A percentile compares a stretch with the other conserved stretches of the same genome.
phyloP scores from a whole-genome alignment of 2,888 invertebrate species.

The Melanchra persicariae region DNA sequence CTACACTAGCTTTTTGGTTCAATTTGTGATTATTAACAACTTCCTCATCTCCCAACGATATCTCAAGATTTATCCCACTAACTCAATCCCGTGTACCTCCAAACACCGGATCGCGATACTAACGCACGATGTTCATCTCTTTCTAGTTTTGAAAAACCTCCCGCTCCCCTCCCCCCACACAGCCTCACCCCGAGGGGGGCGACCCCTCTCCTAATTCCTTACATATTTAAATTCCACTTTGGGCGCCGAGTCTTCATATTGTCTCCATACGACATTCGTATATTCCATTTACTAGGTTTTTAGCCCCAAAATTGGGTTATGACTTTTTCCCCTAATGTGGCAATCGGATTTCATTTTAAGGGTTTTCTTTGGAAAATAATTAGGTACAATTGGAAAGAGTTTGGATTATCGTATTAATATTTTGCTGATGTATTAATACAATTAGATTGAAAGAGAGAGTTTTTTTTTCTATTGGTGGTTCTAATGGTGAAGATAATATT shows the following conservation, averaged over 20 bases:
- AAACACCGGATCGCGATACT: constrained; percentile 87
- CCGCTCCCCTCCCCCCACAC: constrained; percentile 60
- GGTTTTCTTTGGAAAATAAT: constrained; percentile 15
- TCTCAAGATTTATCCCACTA: constrained; percentile 77
- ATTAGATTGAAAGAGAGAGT: too few relatives aligned
- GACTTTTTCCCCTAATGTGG: constrained; percentile 49
- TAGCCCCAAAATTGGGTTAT: constrained; percentile 64
- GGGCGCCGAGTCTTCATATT: constrained; percentile 88
- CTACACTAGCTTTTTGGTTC: too few relatives aligned
- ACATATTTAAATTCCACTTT: constrained; percentile 91
- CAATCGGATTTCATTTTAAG: constrained; percentile 45
- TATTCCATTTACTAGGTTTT: constrained; percentile 74
- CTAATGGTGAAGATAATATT: background rate
- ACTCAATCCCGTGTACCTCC: constrained; percentile 63
- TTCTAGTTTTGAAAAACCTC: constrained; percentile 90
- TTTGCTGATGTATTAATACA: background rate
- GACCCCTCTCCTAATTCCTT: constrained; percentile 89
- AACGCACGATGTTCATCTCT: constrained; percentile 89
- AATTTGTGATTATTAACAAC: too few relatives aligned
- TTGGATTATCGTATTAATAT: constrained; percentile 8
- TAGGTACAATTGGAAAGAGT: constrained; percentile 11
- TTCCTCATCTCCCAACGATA: constrained; percentile 52
- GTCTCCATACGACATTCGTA: constrained; percentile 85
- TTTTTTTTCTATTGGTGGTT: background rate
- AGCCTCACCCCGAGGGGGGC: constrained; percentile 45